A percentile compares a stretch with the other conserved stretches of the same genome.
Evolutionary conservation across 2,113 vertebrate species (phyloP).

Genomic region (Ceuthmochares aereus): DNA sequence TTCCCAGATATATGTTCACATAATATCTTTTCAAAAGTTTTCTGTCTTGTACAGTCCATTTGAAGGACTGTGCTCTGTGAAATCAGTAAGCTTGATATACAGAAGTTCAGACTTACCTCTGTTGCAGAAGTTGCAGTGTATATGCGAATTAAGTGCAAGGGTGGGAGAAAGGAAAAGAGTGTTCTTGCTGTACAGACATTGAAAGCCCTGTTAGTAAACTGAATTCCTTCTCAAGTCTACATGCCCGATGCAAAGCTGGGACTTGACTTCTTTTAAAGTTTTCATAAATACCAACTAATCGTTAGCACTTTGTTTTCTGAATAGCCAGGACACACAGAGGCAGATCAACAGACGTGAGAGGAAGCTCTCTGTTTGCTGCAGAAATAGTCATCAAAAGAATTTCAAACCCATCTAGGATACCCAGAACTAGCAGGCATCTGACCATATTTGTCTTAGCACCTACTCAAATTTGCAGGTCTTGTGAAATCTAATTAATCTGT

Average conservation of each 20-base stretch:
- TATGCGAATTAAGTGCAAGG: rapidly evolving
- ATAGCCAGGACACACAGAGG: not conserved
- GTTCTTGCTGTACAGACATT: not conserved
- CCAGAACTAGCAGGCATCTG: not conserved
- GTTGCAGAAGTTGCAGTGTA: not conserved
- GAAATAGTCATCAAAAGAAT: not conserved
- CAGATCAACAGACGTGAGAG: not conserved
- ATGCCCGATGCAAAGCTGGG: not conserved
- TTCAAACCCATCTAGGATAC: not conserved
- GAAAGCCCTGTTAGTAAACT: not conserved
- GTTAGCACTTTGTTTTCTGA: not conserved
- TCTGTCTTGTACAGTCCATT: not conserved
- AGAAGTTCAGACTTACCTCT: not conserved
- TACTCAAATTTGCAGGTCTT: not conserved
- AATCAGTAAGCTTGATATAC: not conserved
- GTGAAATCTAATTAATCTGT: not conserved
- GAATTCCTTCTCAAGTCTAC: not conserved
- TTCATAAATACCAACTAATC: not conserved
- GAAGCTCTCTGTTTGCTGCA: not conserved
- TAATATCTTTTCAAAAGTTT: not conserved
- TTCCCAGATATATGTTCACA: not conserved
- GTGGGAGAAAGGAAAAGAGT: not conserved
- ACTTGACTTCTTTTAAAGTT: not conserved
- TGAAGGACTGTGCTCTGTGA: not conserved
- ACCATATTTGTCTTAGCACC: rapidly evolving